phyloP scores from a whole-genome alignment of 2,113 vertebrate species.

The Mus pahari region DNA sequence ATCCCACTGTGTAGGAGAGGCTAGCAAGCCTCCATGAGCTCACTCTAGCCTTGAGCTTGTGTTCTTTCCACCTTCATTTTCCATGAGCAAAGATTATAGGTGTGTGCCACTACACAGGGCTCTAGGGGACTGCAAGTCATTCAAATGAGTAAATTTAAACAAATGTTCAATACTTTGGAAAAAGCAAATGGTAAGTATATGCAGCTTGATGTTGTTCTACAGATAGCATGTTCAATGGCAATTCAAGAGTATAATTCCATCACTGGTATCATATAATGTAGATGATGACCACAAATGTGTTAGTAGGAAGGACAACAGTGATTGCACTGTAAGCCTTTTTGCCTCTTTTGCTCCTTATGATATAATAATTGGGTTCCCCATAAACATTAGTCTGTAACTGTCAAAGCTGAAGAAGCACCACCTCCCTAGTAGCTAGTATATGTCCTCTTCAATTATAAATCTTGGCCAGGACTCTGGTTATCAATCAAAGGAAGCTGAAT shows the following conservation, averaged over 20 bases:
- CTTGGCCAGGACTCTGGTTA: not conserved
- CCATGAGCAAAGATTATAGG: not conserved
- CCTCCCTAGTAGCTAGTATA: not conserved
- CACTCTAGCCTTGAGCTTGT: not conserved
- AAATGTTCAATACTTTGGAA: conserved; percentile 7
- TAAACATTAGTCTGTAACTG: not conserved
- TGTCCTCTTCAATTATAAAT: not conserved
- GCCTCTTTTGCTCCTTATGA: conserved; percentile 6
- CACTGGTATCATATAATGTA: not conserved
- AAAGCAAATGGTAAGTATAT: not conserved
- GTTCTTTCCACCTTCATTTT: not conserved
- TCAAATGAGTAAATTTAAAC: conserved; percentile 13
- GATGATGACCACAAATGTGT: not conserved
- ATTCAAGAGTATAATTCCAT: not conserved
- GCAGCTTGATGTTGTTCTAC: not conserved
- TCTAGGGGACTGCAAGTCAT: conserved; percentile 17
- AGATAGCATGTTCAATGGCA: not conserved
- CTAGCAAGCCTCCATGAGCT: not conserved
- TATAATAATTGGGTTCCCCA: not conserved
- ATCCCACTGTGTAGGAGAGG: too few relatives aligned
- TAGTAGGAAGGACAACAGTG: not conserved
- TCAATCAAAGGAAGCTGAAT: not conserved
- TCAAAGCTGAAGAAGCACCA: conserved; percentile 16
- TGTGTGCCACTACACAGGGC: not conserved
- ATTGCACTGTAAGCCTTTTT: not conserved